Evolutionary conservation across 2,797 vertebrate species (phyloP).

Genomic region (Melanogrammus aeglefinus): DNA sequence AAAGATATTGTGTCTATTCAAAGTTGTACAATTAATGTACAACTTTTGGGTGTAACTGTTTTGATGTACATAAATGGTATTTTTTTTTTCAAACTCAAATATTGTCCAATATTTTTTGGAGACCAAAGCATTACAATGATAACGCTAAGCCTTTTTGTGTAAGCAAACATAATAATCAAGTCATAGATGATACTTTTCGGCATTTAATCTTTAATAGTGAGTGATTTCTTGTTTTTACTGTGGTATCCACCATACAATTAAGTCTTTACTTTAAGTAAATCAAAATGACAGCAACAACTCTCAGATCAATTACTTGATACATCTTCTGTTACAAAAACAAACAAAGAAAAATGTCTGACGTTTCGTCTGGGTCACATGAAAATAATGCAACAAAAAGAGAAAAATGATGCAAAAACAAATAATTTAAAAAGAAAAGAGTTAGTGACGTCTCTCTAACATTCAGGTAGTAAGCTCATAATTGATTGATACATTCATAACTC

Average conservation of each 20-base stretch:
- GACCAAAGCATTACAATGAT: not conserved
- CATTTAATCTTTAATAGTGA: constrained; percentile 43
- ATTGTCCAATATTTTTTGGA: not conserved
- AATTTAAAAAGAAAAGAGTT: constrained; percentile 63
- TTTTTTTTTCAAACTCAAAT: too few relatives aligned
- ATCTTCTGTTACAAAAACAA: constrained; percentile 62
- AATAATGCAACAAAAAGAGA: constrained; percentile 35
- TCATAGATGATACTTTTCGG: constrained; percentile 38
- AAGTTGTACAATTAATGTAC: too few relatives aligned
- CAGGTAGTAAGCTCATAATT: constrained; percentile 71
- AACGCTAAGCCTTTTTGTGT: too few relatives aligned
- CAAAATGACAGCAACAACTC: constrained; percentile 56
- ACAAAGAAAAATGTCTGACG: constrained; percentile 35
- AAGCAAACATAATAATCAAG: constrained; percentile 14
- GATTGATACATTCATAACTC: constrained; percentile 73
- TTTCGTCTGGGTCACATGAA: constrained; percentile 50
- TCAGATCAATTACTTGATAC: constrained; percentile 56
- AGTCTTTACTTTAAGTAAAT: constrained; percentile 49
- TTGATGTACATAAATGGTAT: too few relatives aligned
- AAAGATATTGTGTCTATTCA: too few relatives aligned
- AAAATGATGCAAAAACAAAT: constrained; percentile 52
- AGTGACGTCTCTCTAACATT: constrained; percentile 68
- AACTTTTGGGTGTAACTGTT: too few relatives aligned
- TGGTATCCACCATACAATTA: constrained; percentile 54
- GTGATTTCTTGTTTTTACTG: constrained; percentile 56